Conservation (phyloP, 1,140 invertebrate genomes). For the Drosophila varians region DNA sequence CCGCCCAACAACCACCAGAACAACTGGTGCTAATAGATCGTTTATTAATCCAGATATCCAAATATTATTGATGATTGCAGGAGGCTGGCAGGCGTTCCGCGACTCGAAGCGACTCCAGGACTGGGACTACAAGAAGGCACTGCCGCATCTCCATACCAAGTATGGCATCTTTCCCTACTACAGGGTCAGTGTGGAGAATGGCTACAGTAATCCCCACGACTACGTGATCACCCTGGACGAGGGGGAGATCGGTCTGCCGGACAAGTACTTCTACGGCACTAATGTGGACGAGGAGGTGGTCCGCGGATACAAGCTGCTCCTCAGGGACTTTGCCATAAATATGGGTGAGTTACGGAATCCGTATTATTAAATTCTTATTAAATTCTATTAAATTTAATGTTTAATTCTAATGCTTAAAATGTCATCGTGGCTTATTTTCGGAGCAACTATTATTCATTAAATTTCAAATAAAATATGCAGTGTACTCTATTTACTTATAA, state of each 20-base stretch:
- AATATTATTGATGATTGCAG: constrained; percentile 37
- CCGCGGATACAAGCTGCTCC: constrained; percentile 67
- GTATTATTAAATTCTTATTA: background rate
- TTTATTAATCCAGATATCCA: too few relatives aligned
- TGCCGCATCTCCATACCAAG: constrained; percentile 68
- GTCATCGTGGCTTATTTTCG: too few relatives aligned
- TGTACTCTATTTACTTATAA: too few relatives aligned
- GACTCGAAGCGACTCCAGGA: constrained; percentile 58
- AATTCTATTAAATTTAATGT: too few relatives aligned
- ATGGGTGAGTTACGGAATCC: too few relatives aligned
- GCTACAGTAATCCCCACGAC: constrained; percentile 72
- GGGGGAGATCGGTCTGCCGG: constrained; percentile 76
- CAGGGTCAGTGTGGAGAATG: constrained; percentile 74
- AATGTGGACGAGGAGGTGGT: constrained; percentile 78
- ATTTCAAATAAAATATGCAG: too few relatives aligned
- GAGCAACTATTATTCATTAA: too few relatives aligned
- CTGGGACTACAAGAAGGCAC: constrained; percentile 69
- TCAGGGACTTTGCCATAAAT: constrained; percentile 81
- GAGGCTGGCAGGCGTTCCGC: constrained; percentile 74
- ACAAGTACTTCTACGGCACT: constrained; percentile 77
- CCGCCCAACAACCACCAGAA: background rate
- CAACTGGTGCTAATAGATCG: constrained; percentile 15
- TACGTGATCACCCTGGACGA: constrained; percentile 80
- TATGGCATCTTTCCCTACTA: constrained; percentile 81
- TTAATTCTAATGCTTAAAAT: too few relatives aligned